These are phyloP conservation scores for Imbricaverruca yamaguchii DNA, from an alignment of 2,888 invertebrate species.

Conservation along the genomic window DNA sequence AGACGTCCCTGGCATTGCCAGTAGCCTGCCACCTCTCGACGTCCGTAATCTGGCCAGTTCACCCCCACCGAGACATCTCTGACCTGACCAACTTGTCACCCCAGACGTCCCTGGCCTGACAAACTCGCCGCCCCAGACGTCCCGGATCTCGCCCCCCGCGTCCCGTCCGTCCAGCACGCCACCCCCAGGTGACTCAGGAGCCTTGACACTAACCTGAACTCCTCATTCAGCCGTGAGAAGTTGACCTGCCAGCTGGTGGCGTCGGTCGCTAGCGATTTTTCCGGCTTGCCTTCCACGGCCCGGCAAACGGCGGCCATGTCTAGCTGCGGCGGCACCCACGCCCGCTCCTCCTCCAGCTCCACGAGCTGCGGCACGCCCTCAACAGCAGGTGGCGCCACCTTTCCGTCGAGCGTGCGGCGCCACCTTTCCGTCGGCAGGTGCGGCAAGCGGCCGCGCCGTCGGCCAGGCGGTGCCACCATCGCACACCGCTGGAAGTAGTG, in stretches of 20 bases:
- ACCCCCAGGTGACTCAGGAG: too few relatives aligned
- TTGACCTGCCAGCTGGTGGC: neutral
- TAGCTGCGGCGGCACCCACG: constrained; percentile 8
- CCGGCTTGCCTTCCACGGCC: neutral
- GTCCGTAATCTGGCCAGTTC: too few relatives aligned
- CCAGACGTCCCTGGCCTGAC: too few relatives aligned
- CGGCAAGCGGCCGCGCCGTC: too few relatives aligned
- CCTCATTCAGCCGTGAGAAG: constrained; percentile 8
- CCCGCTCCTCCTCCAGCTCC: neutral
- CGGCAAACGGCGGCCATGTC: neutral
- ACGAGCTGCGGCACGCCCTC: constrained; percentile 5
- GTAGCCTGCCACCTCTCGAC: too few relatives aligned
- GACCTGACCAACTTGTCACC: too few relatives aligned
- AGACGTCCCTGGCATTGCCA: too few relatives aligned
- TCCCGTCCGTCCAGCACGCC: too few relatives aligned
- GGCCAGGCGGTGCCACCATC: neutral
- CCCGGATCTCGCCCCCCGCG: too few relatives aligned
- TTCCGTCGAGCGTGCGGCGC: neutral
- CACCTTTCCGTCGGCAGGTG: neutral
- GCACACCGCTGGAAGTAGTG: neutral
- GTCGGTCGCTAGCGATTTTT: neutral
- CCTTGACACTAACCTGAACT: neutral
- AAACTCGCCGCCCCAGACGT: too few relatives aligned
- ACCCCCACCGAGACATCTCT: too few relatives aligned
- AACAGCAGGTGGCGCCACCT: neutral